These are phyloP conservation scores for Spea multiplicata DNA, from an alignment of 2,113 vertebrate species.

Conservation along the genomic window DNA sequence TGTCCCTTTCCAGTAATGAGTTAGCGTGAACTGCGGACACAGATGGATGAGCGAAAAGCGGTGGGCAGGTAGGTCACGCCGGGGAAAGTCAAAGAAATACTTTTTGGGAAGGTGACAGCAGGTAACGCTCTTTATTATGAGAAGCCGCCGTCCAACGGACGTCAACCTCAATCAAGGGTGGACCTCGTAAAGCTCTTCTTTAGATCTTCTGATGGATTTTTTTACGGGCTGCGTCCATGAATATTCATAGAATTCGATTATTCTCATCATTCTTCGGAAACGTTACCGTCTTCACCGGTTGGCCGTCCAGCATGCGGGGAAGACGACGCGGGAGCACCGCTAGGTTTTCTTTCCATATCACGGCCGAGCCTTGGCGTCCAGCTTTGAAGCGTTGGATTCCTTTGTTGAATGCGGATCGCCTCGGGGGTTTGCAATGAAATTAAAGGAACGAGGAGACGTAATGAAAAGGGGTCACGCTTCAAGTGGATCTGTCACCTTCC, in stretches of 20 bases:
- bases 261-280: conserved; percentile 23
- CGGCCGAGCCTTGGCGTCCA: no score
- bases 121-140: background rate
- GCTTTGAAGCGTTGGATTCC: no score
- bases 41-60: background rate
- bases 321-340: no score
- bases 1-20: conserved; percentile 3
- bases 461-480: no score
- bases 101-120: conserved; percentile 22
- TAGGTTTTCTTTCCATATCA: no score
- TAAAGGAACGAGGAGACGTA: no score
- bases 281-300: conserved; percentile 21
- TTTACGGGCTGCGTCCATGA: conserved; percentile 12
- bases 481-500: no score
- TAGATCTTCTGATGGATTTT: background rate
- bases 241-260: conserved; percentile 31
- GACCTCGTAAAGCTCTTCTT: conserved; percentile 26
- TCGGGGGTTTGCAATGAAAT: no score
- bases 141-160: no score
- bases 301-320: background rate
- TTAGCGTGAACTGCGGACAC: conserved; percentile 11
- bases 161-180: conserved; percentile 30
- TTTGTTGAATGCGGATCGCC: no score
- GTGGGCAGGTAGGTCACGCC: conserved; percentile 16
- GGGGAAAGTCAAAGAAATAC: conserved; percentile 5